These are phyloP conservation scores for Hesperia comma DNA, from an alignment of 2,888 invertebrate genomes.

Conservation along the genomic window DNA sequence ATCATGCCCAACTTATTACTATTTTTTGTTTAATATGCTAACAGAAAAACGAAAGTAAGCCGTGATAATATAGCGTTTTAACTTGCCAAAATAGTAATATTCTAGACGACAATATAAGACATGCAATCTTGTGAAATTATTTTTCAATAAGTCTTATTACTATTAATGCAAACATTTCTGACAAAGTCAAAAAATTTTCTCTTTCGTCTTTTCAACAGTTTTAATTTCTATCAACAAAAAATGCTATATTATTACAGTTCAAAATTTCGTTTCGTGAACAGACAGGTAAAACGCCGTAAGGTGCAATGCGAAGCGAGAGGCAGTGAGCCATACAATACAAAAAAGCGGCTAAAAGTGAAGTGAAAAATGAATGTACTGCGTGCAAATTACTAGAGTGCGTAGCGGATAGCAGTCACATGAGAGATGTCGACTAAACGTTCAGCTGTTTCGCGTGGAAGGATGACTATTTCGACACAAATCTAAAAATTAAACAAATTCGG, in stretches of 20 bases:
- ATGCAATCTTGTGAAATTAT: no score
- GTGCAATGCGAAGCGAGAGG: conserved; percentile 31
- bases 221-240: neutral
- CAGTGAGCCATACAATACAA: conserved; percentile 48
- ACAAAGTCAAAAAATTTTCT: no score
- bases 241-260: conserved; percentile 1
- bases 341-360: conserved; percentile 46
- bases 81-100: conserved; percentile 23
- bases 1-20: conserved; percentile 43
- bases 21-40: conserved; percentile 20
- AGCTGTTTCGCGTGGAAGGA: conserved; percentile 50
- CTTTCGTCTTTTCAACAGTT: no score
- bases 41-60: conserved; percentile 18
- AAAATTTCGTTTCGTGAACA: neutral
- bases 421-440: conserved; percentile 76
- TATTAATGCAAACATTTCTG: no score
- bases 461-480: conserved; percentile 48
- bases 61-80: conserved; percentile 37
- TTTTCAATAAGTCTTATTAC: no score
- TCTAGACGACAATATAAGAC: neutral
- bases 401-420: conserved; percentile 76
- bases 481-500: neutral
- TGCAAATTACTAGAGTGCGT: conserved; percentile 54
- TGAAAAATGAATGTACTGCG: conserved; percentile 59
- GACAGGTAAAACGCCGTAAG: conserved; percentile 37